These are phyloP conservation scores for Phymorhynchus buccinoides DNA, from an alignment of 1,140 invertebrate species.

Conservation along the genomic window DNA sequence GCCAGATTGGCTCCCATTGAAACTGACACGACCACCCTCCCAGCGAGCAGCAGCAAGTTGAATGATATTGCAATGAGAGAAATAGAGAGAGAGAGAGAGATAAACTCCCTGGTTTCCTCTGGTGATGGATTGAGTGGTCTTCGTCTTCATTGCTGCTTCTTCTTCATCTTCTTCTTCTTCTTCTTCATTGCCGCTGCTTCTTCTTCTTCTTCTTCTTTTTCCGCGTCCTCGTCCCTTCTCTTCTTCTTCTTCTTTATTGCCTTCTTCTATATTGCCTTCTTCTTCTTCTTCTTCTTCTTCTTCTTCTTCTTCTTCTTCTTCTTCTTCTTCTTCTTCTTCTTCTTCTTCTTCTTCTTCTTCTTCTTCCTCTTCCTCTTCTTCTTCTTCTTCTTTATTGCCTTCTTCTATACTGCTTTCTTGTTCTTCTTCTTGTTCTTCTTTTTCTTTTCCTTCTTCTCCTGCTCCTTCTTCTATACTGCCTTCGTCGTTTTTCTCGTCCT, in stretches of 20 bases:
- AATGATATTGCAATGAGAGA: slow-evolving; percentile 13
- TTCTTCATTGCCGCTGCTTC: not conserved
- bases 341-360: not conserved
- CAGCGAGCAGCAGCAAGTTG: not conserved
- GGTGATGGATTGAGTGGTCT: not conserved
- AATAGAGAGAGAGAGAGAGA: no score
- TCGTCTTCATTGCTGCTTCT: not conserved
- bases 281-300: not conserved
- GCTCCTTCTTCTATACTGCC: not conserved
- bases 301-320: not conserved
- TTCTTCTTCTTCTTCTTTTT: not conserved
- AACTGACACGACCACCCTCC: not conserved
- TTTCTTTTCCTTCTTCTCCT: not conserved
- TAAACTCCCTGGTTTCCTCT: no score
- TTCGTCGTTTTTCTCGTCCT: not conserved
- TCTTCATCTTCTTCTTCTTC: not conserved
- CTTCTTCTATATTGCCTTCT: no score
- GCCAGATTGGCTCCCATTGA: slow-evolving; percentile 18
- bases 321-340: not conserved
- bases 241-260: not conserved
- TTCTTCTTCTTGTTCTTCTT: not conserved
- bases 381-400: not conserved
- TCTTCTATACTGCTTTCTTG: not conserved
- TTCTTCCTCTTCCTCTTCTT: not conserved
- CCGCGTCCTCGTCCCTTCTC: not conserved